Evolutionary conservation across 2,113 vertebrate genomes (phyloP).

Genomic region (Epinephelus fuscoguttatus): DNA sequence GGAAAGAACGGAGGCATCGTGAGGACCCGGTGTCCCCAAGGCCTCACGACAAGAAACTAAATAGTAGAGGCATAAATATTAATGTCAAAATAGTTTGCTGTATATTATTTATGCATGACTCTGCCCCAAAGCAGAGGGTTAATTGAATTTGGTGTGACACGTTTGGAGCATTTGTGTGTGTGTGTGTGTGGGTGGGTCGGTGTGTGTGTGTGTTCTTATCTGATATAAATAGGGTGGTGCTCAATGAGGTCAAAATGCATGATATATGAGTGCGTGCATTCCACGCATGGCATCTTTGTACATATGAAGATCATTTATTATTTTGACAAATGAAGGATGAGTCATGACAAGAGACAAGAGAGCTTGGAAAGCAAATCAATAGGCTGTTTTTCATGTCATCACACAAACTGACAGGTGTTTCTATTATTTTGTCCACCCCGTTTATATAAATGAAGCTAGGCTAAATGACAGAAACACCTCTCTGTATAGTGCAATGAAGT

Average conservation of each 20-base stretch:
- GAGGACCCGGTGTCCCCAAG: constrained; percentile 30
- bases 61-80: constrained; percentile 74
- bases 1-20: background rate
- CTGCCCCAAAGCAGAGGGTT: constrained; percentile 60
- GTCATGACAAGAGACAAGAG: background rate
- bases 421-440: background rate
- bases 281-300: constrained; percentile 19
- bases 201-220: constrained; percentile 15
- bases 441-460: background rate
- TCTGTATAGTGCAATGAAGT: background rate
- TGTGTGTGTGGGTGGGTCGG: background rate
- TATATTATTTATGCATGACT: constrained; percentile 70
- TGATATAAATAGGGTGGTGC: constrained; percentile 58
- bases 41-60: constrained; percentile 52
- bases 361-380: constrained; percentile 20
- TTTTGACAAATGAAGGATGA: background rate
- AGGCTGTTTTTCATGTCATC: constrained; percentile 1
- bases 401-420: background rate
- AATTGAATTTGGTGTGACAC: constrained; percentile 75
- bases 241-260: constrained; percentile 65
- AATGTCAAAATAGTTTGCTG: constrained; percentile 65
- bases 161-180: constrained; percentile 28
- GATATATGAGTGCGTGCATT: background rate
- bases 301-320: constrained; percentile 2
- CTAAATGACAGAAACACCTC: background rate